A percentile compares a stretch with the other conserved stretches of the same genome.
Evolutionary conservation across 2,113 vertebrate genomes (phyloP).

Genomic region (Phalacrocorax aristotelis): DNA sequence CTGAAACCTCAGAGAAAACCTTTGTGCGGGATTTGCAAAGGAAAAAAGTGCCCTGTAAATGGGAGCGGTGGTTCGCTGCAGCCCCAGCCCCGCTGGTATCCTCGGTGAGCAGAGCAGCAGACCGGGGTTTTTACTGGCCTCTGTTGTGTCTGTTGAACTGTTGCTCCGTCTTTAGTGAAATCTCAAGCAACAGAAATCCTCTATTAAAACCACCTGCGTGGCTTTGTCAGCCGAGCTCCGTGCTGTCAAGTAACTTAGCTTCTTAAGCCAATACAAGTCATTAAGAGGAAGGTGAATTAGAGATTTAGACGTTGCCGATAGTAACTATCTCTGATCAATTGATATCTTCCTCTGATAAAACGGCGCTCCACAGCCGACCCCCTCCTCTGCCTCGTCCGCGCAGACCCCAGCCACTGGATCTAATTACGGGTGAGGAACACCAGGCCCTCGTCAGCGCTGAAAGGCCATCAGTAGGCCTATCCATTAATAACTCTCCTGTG

Average conservation of each 20-base stretch:
- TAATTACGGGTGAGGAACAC: constrained; percentile 85
- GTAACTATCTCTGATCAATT: constrained; percentile 81
- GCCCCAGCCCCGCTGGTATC: constrained; percentile 49
- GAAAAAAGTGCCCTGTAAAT: constrained; percentile 16
- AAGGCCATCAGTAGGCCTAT: constrained; percentile 85
- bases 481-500: constrained; percentile 88
- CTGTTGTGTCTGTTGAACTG: constrained; percentile 82
- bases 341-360: constrained; percentile 81
- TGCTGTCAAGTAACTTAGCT: constrained; percentile 73
- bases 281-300: constrained; percentile 77
- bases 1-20: constrained; percentile 65
- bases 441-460: constrained; percentile 81
- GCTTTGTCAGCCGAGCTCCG: constrained; percentile 76
- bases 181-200: constrained; percentile 71
- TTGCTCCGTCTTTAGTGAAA: constrained; percentile 76
- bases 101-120: constrained; percentile 47
- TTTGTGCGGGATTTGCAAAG: constrained; percentile 47
- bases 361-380: constrained; percentile 32
- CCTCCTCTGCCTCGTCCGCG: constrained; percentile 13
- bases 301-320: constrained; percentile 75
- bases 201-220: constrained; percentile 84
- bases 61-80: constrained; percentile 36
- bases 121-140: constrained; percentile 69
- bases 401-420: constrained; percentile 81
- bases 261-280: constrained; percentile 85